These are phyloP conservation scores for Rutilus rutilus DNA, from an alignment of 2,113 vertebrate species.

Conservation along the genomic window DNA sequence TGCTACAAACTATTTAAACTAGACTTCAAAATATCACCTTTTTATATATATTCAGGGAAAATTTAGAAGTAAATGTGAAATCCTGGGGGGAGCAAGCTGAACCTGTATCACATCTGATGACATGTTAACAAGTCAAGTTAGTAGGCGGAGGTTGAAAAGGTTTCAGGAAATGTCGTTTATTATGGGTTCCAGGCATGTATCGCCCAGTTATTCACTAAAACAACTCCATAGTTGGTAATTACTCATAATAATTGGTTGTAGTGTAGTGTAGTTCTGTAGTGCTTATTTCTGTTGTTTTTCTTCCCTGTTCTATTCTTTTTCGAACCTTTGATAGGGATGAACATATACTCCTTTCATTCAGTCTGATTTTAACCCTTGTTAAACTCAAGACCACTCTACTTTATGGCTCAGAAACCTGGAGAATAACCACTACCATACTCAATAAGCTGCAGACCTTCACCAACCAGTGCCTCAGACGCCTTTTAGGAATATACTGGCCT, in stretches of 20 bases:
- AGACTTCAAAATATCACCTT: neutral
- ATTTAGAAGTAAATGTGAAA: neutral
- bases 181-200: neutral
- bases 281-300: neutral
- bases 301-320: neutral
- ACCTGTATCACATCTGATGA: neutral
- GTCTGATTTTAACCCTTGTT: neutral
- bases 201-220: neutral
- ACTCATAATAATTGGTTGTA: neutral
- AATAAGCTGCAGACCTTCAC: too few relatives aligned
- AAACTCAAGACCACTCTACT: too few relatives aligned
- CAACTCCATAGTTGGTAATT: neutral
- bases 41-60: neutral
- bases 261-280: neutral
- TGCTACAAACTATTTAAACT: neutral
- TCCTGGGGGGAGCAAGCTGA: neutral
- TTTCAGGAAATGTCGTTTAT: neutral
- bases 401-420: too few relatives aligned
- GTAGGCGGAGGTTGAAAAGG: neutral
- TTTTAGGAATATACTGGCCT: too few relatives aligned
- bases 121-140: neutral
- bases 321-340: neutral
- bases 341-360: neutral
- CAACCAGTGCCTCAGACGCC: too few relatives aligned
- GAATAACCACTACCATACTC: too few relatives aligned